A percentile compares a stretch with the other conserved stretches of the same genome.
Evolutionary conservation across 2,797 vertebrate species (phyloP).

Genomic region (Hemitrygon akajei): DNA sequence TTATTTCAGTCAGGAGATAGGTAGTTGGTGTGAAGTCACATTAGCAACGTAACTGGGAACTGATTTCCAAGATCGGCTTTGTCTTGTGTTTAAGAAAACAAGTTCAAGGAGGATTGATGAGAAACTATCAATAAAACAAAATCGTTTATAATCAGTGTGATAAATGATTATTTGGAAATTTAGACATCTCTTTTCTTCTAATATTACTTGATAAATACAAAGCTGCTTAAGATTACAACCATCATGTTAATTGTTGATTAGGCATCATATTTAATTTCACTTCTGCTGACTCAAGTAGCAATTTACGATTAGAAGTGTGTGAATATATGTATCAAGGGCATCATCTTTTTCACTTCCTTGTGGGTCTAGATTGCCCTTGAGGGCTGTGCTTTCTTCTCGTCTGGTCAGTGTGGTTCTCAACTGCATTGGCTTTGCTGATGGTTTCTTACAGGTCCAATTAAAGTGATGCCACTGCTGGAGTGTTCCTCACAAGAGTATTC

Average conservation of each 20-base stretch:
- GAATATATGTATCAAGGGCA: background rate
- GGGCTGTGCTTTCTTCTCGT: background rate
- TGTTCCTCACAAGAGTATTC: too few species aligned
- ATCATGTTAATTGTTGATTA: background rate
- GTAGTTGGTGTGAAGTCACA: background rate
- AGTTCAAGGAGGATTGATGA: background rate
- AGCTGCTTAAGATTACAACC: background rate
- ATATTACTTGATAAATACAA: background rate
- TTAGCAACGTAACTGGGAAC: background rate
- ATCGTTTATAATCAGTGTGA: background rate
- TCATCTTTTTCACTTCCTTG: background rate
- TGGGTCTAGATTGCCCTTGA: background rate
- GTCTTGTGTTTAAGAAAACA: background rate
- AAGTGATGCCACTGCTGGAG: background rate
- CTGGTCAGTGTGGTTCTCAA: background rate
- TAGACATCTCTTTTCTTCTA: background rate
- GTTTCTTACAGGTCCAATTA: background rate
- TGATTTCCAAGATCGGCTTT: background rate
- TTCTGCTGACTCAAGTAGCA: background rate
- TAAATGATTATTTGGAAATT: background rate
- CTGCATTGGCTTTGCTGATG: background rate
- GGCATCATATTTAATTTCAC: background rate
- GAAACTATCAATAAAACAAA: background rate
- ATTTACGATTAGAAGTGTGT: background rate
- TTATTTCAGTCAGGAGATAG: background rate